These are phyloP conservation scores for Cataglyphis hispanica DNA, from an alignment of 1,140 invertebrate genomes.

Conservation along the genomic window DNA sequence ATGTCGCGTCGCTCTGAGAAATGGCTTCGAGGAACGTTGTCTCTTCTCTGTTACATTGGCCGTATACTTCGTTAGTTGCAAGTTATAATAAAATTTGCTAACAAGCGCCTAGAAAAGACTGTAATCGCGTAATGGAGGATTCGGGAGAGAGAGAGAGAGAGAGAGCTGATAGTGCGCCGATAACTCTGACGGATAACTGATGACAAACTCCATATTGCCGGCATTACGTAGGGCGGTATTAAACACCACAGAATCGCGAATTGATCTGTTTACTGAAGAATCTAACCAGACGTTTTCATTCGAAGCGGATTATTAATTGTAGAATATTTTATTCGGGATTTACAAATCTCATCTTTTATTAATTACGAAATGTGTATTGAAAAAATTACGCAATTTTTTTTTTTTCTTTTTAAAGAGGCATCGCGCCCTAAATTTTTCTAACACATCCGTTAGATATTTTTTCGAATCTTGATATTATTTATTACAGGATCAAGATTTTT, in stretches of 20 bases:
- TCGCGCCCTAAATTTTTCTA: not conserved
- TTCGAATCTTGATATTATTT: not conserved
- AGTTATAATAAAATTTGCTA: not conserved
- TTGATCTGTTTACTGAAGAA: not conserved
- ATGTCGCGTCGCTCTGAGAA: constrained; percentile 49
- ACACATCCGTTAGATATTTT: not conserved
- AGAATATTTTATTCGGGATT: not conserved
- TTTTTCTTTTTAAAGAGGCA: not conserved
- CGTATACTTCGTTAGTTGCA: constrained; percentile 38
- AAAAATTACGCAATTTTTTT: not conserved
- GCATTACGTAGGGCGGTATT: not conserved
- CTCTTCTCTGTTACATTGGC: constrained; percentile 33
- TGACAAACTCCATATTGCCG: constrained; percentile 6
- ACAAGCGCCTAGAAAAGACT: constrained; percentile 11
- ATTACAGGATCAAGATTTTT: not conserved
- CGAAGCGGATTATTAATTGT: not conserved
- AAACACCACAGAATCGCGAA: not conserved
- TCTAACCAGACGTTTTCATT: not conserved
- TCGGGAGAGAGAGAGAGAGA: not conserved
- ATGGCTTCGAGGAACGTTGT: constrained; percentile 40
- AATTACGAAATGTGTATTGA: not conserved
- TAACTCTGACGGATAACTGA: constrained; percentile 19
- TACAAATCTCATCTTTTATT: not conserved
- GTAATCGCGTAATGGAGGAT: not conserved
- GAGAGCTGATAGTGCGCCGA: constrained; percentile 2